Evolutionary conservation across 2,888 invertebrate genomes (phyloP), one percentile per base, ranked within the genome.

Genomic region (Drosophila neotestacea): DNA sequence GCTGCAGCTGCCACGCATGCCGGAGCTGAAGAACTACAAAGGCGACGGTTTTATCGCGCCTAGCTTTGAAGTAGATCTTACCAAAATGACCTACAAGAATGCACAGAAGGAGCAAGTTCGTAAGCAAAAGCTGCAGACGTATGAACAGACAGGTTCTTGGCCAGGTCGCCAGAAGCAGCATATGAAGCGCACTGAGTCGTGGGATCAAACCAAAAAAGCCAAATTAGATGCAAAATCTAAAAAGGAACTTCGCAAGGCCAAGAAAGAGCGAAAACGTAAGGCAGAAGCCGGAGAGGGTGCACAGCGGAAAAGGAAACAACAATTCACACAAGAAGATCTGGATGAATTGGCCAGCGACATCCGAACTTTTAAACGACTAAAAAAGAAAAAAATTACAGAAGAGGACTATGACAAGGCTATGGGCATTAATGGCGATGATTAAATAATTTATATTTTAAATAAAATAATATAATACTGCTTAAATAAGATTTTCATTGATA

Each of bases 1-100:
- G 1, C 92, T 99, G 1, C 96, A 96, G 85, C 93, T 99, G 86
- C 99, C 99, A 0, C 95, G 96, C 89, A 99, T 99, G 98, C 98
- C 99, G 0, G 99, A 99, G 93, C 92, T 98, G 3, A 97, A 96
- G 90, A 95, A 95, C 41, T 92, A 92, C 54, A 96, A 96, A 87
- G 87, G 92, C 0, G 91, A 93, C 22, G 92, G 89, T 47, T 93
- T 92, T 48, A 75, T 91, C 34, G 90, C 81, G 0, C 95, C 91
- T 0, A 89, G 90, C 36, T 93, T 93, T 4, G 90, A 95, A 38
- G 93, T 97, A 6, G 96, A 98, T 92, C 92, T 95, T 13, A 96
- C 96, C 90, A 93, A 93, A 30, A 95, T 99, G 79, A 93, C 95
- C 0, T 98, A 97, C 87, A 95, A 94, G 90, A 96, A 98, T 91